Percentiles rank a stretch among this genome's conserved stretches.
These are phyloP conservation scores for Phortica variegata DNA, from an alignment of 1,140 invertebrate genomes.

Conservation along the genomic window DNA sequence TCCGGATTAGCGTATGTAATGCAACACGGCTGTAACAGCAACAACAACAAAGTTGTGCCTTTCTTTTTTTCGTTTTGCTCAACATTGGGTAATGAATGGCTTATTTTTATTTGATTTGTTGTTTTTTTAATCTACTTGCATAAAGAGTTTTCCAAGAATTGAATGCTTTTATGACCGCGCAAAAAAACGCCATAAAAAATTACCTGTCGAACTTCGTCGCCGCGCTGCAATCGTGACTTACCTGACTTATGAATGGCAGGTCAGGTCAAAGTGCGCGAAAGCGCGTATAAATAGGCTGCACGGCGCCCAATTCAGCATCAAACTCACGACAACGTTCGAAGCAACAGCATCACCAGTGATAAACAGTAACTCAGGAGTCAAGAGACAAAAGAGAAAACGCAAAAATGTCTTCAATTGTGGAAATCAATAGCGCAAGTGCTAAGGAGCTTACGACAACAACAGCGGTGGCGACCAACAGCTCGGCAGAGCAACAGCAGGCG, in stretches of 20 bases:
- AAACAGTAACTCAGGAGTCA: too few species aligned
- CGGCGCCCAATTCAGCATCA: slow-evolving; percentile 16
- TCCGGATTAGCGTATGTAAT: slow-evolving; percentile 32
- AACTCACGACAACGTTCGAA: slow-evolving; percentile 16
- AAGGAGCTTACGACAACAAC: slow-evolving; percentile 3
- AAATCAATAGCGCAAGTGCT: slow-evolving; percentile 10
- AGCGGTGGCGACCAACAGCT: not conserved
- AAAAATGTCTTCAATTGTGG: too few species aligned
- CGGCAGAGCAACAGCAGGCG: not conserved
- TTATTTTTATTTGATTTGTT: slow-evolving; percentile 20
- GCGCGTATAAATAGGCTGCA: slow-evolving; percentile 23
- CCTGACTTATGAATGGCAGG: slow-evolving; percentile 33
- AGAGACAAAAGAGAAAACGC: too few species aligned
- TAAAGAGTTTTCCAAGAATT: not conserved
- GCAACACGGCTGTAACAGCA: not conserved
- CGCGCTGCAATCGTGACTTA: slow-evolving; percentile 7
- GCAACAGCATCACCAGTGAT: too few species aligned
- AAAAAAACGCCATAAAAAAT: slow-evolving; percentile 22
- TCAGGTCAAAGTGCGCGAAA: slow-evolving; percentile 27
- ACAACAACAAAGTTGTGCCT: not conserved
- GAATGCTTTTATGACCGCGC: not conserved
- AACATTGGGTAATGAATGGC: slow-evolving; percentile 49
- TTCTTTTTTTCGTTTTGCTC: slow-evolving; percentile 12
- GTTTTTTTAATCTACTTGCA: slow-evolving; percentile 36
- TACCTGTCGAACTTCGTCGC: not conserved